Evolutionary conservation across 2,797 vertebrate genomes (phyloP).

Genomic region (Crypturellus tataupa): DNA sequence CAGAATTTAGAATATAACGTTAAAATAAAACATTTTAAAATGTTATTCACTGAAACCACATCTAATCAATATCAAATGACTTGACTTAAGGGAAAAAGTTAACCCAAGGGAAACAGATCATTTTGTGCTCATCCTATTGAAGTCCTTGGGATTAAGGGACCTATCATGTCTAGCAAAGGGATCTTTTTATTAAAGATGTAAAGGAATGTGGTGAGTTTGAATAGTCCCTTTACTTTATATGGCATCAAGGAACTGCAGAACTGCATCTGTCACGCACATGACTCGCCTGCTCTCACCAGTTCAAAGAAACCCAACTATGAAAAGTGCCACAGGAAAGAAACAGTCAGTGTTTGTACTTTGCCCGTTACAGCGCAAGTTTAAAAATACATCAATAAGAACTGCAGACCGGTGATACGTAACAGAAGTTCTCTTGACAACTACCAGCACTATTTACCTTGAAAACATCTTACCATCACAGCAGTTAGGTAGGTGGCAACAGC

Average conservation of each 20-base stretch:
- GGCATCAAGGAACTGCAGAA: neutral
- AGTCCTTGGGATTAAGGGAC: neutral
- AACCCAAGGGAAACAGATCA: neutral
- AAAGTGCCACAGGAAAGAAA: neutral
- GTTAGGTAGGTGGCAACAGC: neutral
- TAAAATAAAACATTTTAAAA: neutral
- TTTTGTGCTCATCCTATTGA: neutral
- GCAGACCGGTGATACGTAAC: neutral
- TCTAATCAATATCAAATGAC: neutral
- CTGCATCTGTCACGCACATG: neutral
- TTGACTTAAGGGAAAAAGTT: neutral
- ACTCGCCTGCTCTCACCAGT: neutral
- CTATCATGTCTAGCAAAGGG: neutral
- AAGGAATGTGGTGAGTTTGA: neutral
- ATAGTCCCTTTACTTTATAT: neutral
- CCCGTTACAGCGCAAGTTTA: neutral
- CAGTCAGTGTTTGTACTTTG: neutral
- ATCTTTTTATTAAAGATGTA: neutral
- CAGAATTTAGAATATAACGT: neutral
- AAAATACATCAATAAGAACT: neutral
- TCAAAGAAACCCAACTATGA: neutral
- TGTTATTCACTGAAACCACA: neutral
- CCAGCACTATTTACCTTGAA: neutral
- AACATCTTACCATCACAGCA: neutral
- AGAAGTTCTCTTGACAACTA: neutral